phyloP scores from a whole-genome alignment of 2,797 vertebrate genomes.

The Melanotaenia maccullochi region DNA sequence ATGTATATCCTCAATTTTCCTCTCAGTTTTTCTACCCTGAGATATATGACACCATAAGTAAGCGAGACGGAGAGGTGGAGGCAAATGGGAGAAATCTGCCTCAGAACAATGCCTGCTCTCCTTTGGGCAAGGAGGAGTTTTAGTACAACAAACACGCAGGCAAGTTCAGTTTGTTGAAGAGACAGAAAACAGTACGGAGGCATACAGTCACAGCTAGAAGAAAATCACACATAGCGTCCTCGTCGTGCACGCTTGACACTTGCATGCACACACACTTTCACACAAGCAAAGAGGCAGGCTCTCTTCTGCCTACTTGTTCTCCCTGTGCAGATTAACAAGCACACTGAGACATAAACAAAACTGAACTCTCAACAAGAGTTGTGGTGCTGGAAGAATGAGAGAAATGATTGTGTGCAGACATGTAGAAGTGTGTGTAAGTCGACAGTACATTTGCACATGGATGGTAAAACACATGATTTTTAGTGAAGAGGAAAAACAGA shows the following conservation, averaged over 20 bases:
- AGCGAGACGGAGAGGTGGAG: constrained; percentile 40
- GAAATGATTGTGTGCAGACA: not conserved
- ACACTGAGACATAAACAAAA: constrained; percentile 28
- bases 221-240: constrained; percentile 22
- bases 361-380: constrained; percentile 27
- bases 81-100: constrained; percentile 31
- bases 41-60: constrained; percentile 23
- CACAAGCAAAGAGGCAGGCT: constrained; percentile 25
- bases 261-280: not conserved
- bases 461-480: not conserved
- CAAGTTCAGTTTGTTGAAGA: constrained; percentile 60
- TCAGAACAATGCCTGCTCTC: constrained; percentile 31
- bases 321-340: constrained; percentile 42
- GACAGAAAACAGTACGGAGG: constrained; percentile 43
- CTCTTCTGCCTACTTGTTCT: constrained; percentile 36
- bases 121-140: constrained; percentile 35
- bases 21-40: constrained; percentile 37
- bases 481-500: too few species aligned
- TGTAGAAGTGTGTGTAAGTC: not conserved
- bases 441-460: not conserved
- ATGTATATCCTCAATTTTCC: constrained; percentile 26
- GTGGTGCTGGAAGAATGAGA: constrained; percentile 22
- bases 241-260: constrained; percentile 3
- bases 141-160: constrained; percentile 46
- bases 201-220: constrained; percentile 39